Conservation (phyloP, 2,888 invertebrate species). For the Orthosia gracilis region DNA sequence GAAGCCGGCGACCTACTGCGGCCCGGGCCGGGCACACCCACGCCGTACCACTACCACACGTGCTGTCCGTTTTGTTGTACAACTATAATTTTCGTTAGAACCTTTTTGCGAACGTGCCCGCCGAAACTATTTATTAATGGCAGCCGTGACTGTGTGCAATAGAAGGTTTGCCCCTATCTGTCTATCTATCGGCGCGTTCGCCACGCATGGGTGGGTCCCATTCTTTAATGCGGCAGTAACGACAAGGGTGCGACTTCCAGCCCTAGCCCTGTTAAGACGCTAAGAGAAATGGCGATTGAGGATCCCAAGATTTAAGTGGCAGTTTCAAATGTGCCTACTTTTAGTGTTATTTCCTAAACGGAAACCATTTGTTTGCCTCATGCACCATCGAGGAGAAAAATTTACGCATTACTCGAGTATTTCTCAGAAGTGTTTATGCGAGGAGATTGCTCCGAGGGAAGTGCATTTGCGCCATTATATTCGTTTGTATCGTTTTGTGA, state of each 20-base stretch:
- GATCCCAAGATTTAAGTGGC: slow-evolving; percentile 90
- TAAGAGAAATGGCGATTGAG: slow-evolving; percentile 89
- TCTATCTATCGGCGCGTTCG: slow-evolving; percentile 64
- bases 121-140: slow-evolving; percentile 67
- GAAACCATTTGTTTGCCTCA: slow-evolving; percentile 89
- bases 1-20: slow-evolving; percentile 78
- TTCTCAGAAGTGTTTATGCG: slow-evolving; percentile 79
- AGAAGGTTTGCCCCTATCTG: slow-evolving; percentile 62
- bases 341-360: slow-evolving; percentile 90
- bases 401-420: slow-evolving; percentile 79
- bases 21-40: slow-evolving; percentile 69
- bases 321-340: slow-evolving; percentile 90
- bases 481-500: slow-evolving; percentile 42
- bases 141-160: slow-evolving; percentile 66
- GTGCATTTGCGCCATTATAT: slow-evolving; percentile 64
- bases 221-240: slow-evolving; percentile 81
- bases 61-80: slow-evolving; percentile 66
- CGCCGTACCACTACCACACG: slow-evolving; percentile 64
- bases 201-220: slow-evolving; percentile 73
- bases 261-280: slow-evolving; percentile 80
- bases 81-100: slow-evolving; percentile 64
- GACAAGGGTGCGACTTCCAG: slow-evolving; percentile 79
- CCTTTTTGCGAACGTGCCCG: slow-evolving; percentile 62
- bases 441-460: slow-evolving; percentile 55
- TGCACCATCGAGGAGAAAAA: slow-evolving; percentile 85